Evolutionary conservation across 2,797 vertebrate genomes (phyloP), one percentile per base, ranked within the genome.

Genomic region (Pelodytes ibericus): DNA sequence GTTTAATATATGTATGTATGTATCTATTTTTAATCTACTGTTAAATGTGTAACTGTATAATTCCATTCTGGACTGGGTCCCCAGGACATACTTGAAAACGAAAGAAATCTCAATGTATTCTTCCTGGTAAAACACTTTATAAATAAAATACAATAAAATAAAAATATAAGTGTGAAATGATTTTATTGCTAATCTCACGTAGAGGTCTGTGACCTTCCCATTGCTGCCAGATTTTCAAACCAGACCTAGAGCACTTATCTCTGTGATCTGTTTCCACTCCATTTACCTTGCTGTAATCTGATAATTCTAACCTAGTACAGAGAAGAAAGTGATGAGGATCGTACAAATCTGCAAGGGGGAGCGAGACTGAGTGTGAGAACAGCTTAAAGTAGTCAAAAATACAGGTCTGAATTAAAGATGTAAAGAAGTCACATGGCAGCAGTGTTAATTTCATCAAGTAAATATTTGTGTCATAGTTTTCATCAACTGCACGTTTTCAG

Each of bases 241-340:
- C 49, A 53, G 4, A 53, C 44, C 11, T 53, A 22, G 49, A 1
- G 24, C 49, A 22, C 24, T 53, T 53, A 53, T 53, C 49, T 47
- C 44, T 22, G 41, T 44, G 56, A 25, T 58, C 56, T 2, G 18
- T 58, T 58, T 58, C 24, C 22, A 58, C 10, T 58, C 56, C 2
- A 2, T 58, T 58, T 58, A 58, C 56, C 56, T 58, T 58, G 3
- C 18, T 60, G 58, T 60, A 60, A 60, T 53, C 24, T 4, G 44
- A 18, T 15, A 47, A 47, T 47, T 22, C 20, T 53, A 22, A 11
- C 49, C 49, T 22, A 7, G 49, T 4, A 6, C 5, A 2, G 20
- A 53, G 24, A 7, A 53, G 20, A 20, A 53, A 8, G 49, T 24
- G 8, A 53, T 8, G 7, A 22, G 11, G n/a, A 4, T 11, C 11